These are phyloP conservation scores for Polyommatus iphigenia DNA, from an alignment of 2,888 invertebrate species.

Conservation along the genomic window DNA sequence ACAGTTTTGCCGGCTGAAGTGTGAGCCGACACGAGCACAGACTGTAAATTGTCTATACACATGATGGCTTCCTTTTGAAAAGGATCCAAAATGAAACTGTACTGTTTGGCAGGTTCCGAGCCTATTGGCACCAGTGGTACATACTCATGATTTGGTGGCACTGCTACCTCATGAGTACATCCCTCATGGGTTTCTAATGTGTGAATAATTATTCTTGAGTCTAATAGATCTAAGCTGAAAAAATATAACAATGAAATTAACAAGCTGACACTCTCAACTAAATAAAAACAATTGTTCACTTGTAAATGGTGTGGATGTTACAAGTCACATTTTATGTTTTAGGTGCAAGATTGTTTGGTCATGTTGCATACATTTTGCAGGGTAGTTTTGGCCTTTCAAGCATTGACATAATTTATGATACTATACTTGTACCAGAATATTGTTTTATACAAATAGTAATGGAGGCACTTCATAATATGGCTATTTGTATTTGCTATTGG, in stretches of 20 bases:
- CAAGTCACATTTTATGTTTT: not conserved
- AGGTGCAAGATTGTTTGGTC: not conserved
- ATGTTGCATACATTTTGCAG: not conserved
- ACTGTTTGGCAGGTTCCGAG: constrained; percentile 92
- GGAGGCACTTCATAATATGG: too few species aligned
- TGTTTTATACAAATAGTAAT: not conserved
- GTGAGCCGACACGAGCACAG: constrained; percentile 99
- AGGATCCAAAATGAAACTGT: constrained; percentile 96
- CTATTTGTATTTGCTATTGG: too few species aligned
- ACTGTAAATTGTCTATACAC: constrained; percentile 98
- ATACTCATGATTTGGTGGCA: constrained; percentile 93
- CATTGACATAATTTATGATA: not conserved
- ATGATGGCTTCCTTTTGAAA: constrained; percentile 98
- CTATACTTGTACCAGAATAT: not conserved
- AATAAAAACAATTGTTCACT: not conserved
- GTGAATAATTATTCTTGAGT: constrained; percentile 92
- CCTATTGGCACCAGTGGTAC: constrained; percentile 78
- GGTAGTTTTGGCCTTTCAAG: not conserved
- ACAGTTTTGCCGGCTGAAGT: constrained; percentile 99
- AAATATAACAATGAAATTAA: constrained; percentile 24
- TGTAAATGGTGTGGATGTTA: not conserved
- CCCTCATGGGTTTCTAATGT: constrained; percentile 94
- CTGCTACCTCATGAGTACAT: constrained; percentile 97
- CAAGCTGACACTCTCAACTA: not conserved
- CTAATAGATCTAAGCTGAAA: constrained; percentile 86